phyloP scores from a whole-genome alignment of 1,140 invertebrate species.

The Tachypleus tridentatus region DNA sequence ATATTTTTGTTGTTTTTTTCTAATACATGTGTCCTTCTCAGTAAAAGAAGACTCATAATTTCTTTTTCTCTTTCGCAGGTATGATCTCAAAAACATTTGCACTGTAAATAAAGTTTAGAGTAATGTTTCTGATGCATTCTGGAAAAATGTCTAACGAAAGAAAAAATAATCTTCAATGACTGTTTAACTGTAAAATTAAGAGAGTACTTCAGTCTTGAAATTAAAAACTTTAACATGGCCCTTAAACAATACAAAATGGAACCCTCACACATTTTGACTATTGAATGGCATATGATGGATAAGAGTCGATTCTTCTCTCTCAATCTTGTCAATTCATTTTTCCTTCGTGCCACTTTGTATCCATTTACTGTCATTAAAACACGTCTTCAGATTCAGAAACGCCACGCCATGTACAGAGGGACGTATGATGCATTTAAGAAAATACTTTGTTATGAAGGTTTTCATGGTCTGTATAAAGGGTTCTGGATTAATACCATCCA shows the following conservation, averaged over 20 bases:
- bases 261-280: conserved; percentile 51
- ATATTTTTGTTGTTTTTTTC: no score
- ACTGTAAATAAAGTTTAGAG: no score
- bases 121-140: no score
- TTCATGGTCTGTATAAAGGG: conserved; percentile 79
- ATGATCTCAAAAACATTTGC: no score
- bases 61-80: no score
- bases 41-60: no score
- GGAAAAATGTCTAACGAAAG: no score
- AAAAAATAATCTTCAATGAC: no score
- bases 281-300: conserved; percentile 99
- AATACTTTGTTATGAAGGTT: conserved; percentile 76
- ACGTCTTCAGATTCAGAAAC: conserved; percentile 76
- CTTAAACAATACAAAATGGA: conserved; percentile 7
- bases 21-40: no score
- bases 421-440: conserved; percentile 83
- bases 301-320: conserved; percentile 84
- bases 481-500: conserved; percentile 57
- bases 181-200: no score
- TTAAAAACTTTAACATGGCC: no score
- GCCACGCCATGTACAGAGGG: conserved; percentile 67
- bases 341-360: conserved; percentile 79
- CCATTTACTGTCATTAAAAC: conserved; percentile 96
- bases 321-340: conserved; percentile 73
- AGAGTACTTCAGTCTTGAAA: no score